Base-by-base conservation (phyloP, 2,888 invertebrate species). In the Trypoxylon attenuatum region DNA sequence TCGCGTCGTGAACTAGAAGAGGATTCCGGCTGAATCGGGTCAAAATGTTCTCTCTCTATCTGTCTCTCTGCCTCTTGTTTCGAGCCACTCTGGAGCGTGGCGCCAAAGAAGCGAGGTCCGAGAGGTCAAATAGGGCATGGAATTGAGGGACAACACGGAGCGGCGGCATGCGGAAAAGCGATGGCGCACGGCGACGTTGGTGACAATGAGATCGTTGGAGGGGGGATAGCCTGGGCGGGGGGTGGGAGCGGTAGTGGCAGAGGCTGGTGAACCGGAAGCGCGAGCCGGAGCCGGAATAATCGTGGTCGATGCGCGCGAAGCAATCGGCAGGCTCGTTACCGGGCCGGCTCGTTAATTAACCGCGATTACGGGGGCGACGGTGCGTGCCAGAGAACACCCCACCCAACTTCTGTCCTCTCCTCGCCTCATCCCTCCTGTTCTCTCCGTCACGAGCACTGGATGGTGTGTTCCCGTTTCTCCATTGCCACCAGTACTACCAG, bases 301-400 rank as follows among this genome's bases (percentile, higher is more conserved):
- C 81, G 78, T 59, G 78, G 78, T 71, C 71, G 79, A 76, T 72
- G 75, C 59, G 71, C 76, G 74, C 75, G 73, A 64, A 71, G 78
- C 81, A 79, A 82, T 82, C 82, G 80, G 82, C 79, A 79, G 80
- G 69, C 81, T 82, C 82, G 82, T 82, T 82, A 82, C 78, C 77
- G 74, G 64, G 64, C 69, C 57, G 72, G 77, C 76, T 80, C 79
- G 80, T 82, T 83, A 82, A 83, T 83, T 81, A 82, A 82, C 82
- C 79, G 75, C 82, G 79, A 83, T 83, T 82, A 81, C 78, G 79
- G 64, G 75, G 73, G 77, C 77, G 78, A 67, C 72, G 79, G 77
- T 82, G 80, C 82, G 74, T 78, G 69, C 64, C 74, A 76, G 71
- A 73, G 80, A 80, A 66, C 79, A 76, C 70, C 66, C 65, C 21